Evolutionary conservation across 2,113 vertebrate genomes (phyloP).

Genomic region (Sander vitreus): DNA sequence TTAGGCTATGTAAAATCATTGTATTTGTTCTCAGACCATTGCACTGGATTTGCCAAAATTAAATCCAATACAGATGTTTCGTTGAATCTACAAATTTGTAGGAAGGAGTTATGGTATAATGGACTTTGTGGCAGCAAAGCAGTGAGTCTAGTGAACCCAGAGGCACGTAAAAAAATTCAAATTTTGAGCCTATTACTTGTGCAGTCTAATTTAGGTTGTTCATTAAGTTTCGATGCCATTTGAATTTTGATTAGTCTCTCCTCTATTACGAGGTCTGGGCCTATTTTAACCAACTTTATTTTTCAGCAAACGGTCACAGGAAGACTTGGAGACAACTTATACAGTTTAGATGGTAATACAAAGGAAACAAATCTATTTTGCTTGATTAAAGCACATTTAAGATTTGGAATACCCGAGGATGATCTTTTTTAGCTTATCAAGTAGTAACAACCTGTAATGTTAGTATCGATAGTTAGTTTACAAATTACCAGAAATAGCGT

Average conservation of each 20-base stretch:
- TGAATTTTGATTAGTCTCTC: neutral
- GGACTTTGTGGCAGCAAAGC: neutral
- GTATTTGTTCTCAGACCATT: neutral
- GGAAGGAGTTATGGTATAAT: neutral
- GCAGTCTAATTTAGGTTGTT: neutral
- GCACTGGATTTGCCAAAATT: neutral
- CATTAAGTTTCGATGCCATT: neutral
- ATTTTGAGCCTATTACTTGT: neutral
- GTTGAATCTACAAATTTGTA: neutral
- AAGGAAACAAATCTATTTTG: neutral
- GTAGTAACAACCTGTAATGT: neutral
- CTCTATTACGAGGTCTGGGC: neutral
- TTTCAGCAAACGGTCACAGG: neutral
- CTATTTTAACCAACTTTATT: neutral
- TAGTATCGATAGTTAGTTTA: neutral
- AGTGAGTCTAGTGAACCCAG: neutral
- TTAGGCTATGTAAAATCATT: neutral
- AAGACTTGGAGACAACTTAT: conserved; percentile 1
- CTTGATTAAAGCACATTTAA: neutral
- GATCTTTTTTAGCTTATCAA: neutral
- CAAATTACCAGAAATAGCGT: neutral
- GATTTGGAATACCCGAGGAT: neutral
- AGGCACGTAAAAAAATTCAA: neutral
- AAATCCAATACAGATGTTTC: neutral
- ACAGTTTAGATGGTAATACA: neutral